Percentiles rank a stretch among this genome's conserved stretches.
phyloP scores from a whole-genome alignment of 1,140 invertebrate genomes.

The Pseudachorutes palmiensis region DNA sequence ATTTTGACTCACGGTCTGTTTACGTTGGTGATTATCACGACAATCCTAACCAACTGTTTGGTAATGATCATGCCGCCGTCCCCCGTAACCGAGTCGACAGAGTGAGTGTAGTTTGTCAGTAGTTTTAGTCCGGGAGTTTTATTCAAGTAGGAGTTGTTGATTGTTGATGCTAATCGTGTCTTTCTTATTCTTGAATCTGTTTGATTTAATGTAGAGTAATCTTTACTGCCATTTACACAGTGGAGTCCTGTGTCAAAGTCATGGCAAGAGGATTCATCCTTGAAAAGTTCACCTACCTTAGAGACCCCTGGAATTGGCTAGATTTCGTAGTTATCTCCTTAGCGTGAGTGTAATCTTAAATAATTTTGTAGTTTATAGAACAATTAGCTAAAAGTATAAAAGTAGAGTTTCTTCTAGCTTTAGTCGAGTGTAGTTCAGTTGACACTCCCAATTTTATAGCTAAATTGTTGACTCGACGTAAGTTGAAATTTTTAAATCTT shows the following conservation, averaged over 20 bases:
- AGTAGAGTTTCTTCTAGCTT: not conserved
- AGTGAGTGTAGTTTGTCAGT: constrained; percentile 52
- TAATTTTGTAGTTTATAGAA: not conserved
- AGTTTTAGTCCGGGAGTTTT: constrained; percentile 1
- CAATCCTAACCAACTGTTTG: constrained; percentile 94
- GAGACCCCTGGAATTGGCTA: constrained; percentile 99
- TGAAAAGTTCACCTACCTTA: constrained; percentile 97
- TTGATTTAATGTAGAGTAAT: constrained; percentile 67
- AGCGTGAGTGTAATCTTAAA: constrained; percentile 76
- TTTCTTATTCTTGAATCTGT: constrained; percentile 10
- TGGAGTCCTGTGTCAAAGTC: constrained; percentile 97
- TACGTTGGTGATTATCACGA: constrained; percentile 94
- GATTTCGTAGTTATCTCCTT: constrained; percentile 99
- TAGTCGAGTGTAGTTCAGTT: no score
- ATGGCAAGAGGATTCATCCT: constrained; percentile 98
- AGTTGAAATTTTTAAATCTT: no score
- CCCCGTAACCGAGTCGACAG: constrained; percentile 86
- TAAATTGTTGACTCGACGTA: no score
- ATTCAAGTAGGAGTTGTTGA: constrained; percentile 4
- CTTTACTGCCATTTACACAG: constrained; percentile 98
- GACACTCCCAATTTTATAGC: no score
- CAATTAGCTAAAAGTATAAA: not conserved
- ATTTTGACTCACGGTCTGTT: constrained; percentile 96
- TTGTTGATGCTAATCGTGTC: constrained; percentile 7
- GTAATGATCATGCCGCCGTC: constrained; percentile 94